A percentile compares a stretch with the other conserved stretches of the same genome.
Evolutionary conservation across 92 coral and sea anemone species (phyloP).

Genomic region (Scolanthus callimorphus): DNA sequence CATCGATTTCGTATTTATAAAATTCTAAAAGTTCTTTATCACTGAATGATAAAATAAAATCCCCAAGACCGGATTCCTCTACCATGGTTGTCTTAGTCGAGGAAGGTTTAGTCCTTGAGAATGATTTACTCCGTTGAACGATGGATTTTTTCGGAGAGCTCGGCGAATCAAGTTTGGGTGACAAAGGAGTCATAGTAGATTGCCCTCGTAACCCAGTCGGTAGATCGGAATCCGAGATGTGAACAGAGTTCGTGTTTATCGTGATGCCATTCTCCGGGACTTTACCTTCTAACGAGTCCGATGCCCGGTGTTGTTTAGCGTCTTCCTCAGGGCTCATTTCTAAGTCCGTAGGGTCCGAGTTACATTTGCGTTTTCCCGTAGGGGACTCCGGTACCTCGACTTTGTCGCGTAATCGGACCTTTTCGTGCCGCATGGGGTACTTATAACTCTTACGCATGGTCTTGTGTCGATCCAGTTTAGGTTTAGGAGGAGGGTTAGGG

Average conservation of each 20-base stretch:
- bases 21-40: conserved; percentile 81
- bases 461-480: conserved; percentile 75
- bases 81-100: conserved; percentile 30
- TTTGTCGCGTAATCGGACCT: conserved; percentile 32
- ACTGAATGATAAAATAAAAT: conserved; percentile 65
- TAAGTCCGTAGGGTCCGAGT: conserved; percentile 71
- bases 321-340: conserved; percentile 20
- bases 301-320: conserved; percentile 26
- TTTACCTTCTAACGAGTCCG: conserved; percentile 36
- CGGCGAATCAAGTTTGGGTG: conserved; percentile 4
- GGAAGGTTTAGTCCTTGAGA: conserved; percentile 30
- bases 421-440: conserved; percentile 26
- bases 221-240: conserved; percentile 68
- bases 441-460: conserved; percentile 78
- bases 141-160: not conserved
- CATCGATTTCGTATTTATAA: conserved; percentile 87
- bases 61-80: conserved; percentile 36
- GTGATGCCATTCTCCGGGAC: conserved; percentile 20
- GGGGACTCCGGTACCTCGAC: conserved; percentile 42
- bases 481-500: conserved; percentile 75
- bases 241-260: conserved; percentile 31
- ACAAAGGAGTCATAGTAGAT: conserved; percentile 9
- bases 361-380: conserved; percentile 53
- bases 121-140: conserved; percentile 16
- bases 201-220: conserved; percentile 53